Evolutionary conservation across 2,113 vertebrate species (phyloP), one percentile per base, ranked within the genome.

Genomic region (Antennarius striatus): DNA sequence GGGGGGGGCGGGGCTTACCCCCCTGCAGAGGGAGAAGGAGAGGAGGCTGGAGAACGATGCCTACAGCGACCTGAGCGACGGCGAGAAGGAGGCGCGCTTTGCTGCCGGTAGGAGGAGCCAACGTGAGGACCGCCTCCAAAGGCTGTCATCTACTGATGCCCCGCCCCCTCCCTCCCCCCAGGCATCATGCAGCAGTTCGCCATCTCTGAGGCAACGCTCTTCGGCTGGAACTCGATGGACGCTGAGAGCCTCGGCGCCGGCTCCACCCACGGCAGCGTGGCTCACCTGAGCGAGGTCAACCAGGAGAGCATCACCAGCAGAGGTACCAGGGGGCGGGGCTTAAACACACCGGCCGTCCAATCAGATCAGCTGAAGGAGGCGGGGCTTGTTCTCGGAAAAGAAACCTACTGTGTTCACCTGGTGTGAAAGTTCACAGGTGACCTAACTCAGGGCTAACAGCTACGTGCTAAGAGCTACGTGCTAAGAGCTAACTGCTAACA

Each of bases 201-300:
- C 0, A 97, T 99, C 88, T 98, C 97, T 0, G 94, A 99, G 84
- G 97, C 97, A 3, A 99, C 97, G 0, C 94, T 99, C 29, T 78
- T 98, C 91, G 97, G 97, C 47, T 99, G 97, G 97, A 93, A 94
- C 10, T 99, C 97, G 50, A 96, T 99, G 95, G 97, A 99, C 46
- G 97, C 96, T 13, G 97, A 98, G 80, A 97, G 96, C 73, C 88
- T 95, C 64, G 94, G 95, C 69, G 95, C 96, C 15, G 95, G 96
- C 32, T 98, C 96, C 3, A 95, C 95, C 81, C 96, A 98, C 86
- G 97, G 97, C 82, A 98, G 96, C 3, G 81, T 96, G 78, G 94
- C 93, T 67, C 92, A 95, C 91, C 91, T 98, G 91, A 95, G 95
- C 5, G 97, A 98, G 73, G 94, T 95, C 84, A 98, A 98, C 88